phyloP scores from a whole-genome alignment of 1,140 invertebrate species.

The Ditylenchus dipsaci region DNA sequence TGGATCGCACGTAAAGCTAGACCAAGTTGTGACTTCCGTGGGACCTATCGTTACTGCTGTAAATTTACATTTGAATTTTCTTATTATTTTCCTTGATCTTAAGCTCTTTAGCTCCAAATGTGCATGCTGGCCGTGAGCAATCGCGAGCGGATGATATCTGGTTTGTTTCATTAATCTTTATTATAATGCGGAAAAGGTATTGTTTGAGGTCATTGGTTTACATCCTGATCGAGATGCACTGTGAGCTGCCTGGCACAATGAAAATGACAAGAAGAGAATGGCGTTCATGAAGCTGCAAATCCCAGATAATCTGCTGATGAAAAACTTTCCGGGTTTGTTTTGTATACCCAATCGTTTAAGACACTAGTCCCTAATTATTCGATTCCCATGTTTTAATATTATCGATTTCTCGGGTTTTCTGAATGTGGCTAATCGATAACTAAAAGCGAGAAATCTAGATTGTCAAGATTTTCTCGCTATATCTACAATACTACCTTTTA shows the following conservation, averaged over 20 bases:
- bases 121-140: conserved; percentile 3
- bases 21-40: not conserved
- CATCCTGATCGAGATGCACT: conserved; percentile 1
- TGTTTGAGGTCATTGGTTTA: not conserved
- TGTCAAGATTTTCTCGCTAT: too few species aligned
- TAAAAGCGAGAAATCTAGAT: too few species aligned
- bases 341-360: too few species aligned
- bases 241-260: conserved; percentile 6
- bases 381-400: too few species aligned
- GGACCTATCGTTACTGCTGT: conserved; percentile 2
- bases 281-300: conserved; percentile 35
- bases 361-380: too few species aligned
- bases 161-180: not conserved
- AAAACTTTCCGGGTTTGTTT: conserved; percentile 36
- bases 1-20: not conserved
- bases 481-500: too few species aligned
- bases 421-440: too few species aligned
- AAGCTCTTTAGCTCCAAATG: not conserved
- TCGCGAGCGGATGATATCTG: not conserved
- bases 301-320: conserved; percentile 20
- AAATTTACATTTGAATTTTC: too few species aligned
- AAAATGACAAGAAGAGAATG: conserved; percentile 28
- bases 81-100: not conserved
- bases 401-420: too few species aligned
- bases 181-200: not conserved